Conservation (phyloP, 2,888 invertebrate species). For the Geotrupes spiniger region DNA sequence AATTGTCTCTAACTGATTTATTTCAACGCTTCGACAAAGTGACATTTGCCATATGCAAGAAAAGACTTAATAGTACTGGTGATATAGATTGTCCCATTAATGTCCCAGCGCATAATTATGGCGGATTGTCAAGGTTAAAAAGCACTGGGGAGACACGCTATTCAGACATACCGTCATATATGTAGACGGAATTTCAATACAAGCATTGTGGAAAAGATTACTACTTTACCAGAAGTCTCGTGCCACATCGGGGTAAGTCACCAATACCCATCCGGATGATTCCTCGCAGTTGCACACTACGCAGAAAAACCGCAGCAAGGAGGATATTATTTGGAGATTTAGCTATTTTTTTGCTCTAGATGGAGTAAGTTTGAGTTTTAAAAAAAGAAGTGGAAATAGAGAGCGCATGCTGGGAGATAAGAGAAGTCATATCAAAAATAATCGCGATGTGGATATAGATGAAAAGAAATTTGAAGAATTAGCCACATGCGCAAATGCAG, state of each 20-base stretch:
- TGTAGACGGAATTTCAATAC: conserved; percentile 55
- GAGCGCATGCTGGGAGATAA: conserved; percentile 74
- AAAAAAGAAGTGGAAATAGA: conserved; percentile 76
- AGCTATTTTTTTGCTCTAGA: conserved; percentile 70
- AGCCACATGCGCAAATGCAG: conserved; percentile 79
- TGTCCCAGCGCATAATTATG: too few relatives aligned
- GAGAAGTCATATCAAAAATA: conserved; percentile 60
- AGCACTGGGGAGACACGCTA: conserved; percentile 54
- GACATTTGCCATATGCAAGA: too few relatives aligned
- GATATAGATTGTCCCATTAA: too few relatives aligned
- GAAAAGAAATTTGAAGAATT: conserved; percentile 51
- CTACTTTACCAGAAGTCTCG: conserved; percentile 30
- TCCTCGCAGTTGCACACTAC: conserved; percentile 41
- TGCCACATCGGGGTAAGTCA: conserved; percentile 14
- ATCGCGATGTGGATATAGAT: conserved; percentile 49
- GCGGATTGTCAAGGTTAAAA: too few relatives aligned
- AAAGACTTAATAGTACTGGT: too few relatives aligned
- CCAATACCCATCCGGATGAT: conserved; percentile 28
- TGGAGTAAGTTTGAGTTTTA: conserved; percentile 68
- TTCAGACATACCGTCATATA: conserved; percentile 58
- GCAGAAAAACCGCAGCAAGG: conserved; percentile 60
- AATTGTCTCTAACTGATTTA: too few relatives aligned
- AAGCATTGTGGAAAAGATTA: conserved; percentile 48
- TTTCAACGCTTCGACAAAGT: too few relatives aligned
- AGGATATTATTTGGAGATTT: conserved; percentile 68